Conservation (phyloP, 1,140 invertebrate genomes). For the Drosophila ironensis region DNA sequence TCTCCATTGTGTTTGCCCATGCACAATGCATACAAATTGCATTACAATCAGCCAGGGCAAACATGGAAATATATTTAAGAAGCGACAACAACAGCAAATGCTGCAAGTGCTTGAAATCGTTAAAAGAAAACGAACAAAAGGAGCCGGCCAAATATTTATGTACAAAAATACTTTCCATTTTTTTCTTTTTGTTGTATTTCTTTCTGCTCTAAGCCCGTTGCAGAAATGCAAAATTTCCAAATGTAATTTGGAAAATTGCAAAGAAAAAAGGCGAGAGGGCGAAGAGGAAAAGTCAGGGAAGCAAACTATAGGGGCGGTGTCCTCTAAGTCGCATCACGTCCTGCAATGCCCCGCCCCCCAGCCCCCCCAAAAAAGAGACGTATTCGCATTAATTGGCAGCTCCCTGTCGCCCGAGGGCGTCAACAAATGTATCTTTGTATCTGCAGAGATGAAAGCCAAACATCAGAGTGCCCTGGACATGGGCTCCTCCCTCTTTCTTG, state of each 20-base stretch:
- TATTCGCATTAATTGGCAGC: slow-evolving; percentile 57
- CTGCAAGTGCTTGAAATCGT: slow-evolving; percentile 40
- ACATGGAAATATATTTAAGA: slow-evolving; percentile 64
- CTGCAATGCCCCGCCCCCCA: slow-evolving; percentile 2
- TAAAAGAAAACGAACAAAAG: slow-evolving; percentile 43
- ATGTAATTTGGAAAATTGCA: slow-evolving; percentile 75
- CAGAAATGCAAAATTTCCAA: slow-evolving; percentile 61
- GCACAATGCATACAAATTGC: slow-evolving; percentile 78
- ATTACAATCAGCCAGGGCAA: slow-evolving; percentile 73
- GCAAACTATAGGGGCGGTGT: not conserved
- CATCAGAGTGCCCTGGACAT: slow-evolving; percentile 2
- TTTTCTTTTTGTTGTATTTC: no score
- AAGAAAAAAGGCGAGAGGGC: slow-evolving; percentile 4
- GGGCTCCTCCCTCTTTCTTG: no score
- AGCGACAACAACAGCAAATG: slow-evolving; percentile 4
- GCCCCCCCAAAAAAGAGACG: slow-evolving; percentile 18
- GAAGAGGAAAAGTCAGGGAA: not conserved
- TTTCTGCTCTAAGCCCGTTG: no score
- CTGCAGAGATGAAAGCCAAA: slow-evolving; percentile 20
- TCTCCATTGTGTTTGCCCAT: slow-evolving; percentile 32
- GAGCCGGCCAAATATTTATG: slow-evolving; percentile 61
- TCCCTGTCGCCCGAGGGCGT: slow-evolving; percentile 11
- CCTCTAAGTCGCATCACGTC: slow-evolving; percentile 39
- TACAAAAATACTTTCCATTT: slow-evolving; percentile 47
- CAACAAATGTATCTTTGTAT: slow-evolving; percentile 6